Evolutionary conservation across 2,888 invertebrate species (phyloP), one percentile per base, ranked within the genome.

Genomic region (Limnephilus rhombicus): DNA sequence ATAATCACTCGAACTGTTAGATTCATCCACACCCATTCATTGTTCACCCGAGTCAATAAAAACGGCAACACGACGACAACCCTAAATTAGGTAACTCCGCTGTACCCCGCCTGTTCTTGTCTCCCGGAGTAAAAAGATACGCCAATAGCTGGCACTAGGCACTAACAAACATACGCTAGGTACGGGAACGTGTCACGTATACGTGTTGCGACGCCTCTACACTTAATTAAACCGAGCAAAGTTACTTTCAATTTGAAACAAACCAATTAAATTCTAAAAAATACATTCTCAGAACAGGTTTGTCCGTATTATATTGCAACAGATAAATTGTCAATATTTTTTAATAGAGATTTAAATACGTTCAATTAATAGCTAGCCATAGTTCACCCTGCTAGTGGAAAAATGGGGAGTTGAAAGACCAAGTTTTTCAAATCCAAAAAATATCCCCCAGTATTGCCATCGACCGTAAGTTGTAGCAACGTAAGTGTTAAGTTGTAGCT

Each of bases 71-170:
- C 37, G 41, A 7, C 24, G 83, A 83, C 83, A 83, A 83, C 83
- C 83, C 83, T 83, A 83, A 83, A 83, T 83, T 83, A 83, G 24
- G 13, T 34, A 83, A 83, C 83, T 37, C 37, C 37, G 68, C 68
- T 68, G n/a, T 68, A 68, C 53, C 18, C 3, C 68, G 68, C 9
- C 68, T 9, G 68, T n/a, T 68, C 68, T 68, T 68, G 68, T 68
- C 68, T n/a, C 24, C n/a, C 9, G n/a, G 68, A 68, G 68, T 68
- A 68, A 68, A 68, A 68, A 68, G 68, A 68, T 68, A 68, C 68
- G 68, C 68, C 68, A 68, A 68, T 68, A 53, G 15, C 18, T 5
- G 18, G 53, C 18, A 18, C 18, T 18, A 53, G 53, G 53, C 18
- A 24, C 68, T 7, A 68, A 68, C 68, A 68, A 68, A 68, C 68